Evolutionary conservation across 2,888 invertebrate species (phyloP).

Genomic region (Catocala nupta): DNA sequence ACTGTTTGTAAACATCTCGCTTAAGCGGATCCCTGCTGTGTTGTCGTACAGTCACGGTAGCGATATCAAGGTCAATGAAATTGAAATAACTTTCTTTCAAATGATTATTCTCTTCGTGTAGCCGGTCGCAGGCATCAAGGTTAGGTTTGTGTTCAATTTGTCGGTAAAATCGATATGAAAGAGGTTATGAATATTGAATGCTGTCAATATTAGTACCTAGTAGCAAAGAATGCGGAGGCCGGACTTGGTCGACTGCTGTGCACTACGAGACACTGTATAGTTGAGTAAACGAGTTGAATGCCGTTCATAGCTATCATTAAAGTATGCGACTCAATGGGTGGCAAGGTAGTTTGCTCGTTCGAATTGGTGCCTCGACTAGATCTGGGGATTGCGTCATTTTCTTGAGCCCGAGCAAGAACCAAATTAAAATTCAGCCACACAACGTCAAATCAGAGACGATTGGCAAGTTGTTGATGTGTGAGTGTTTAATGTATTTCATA

Average conservation of each 20-base stretch:
- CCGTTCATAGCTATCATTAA: slow-evolving; percentile 39
- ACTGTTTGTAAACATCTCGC: slow-evolving; percentile 70
- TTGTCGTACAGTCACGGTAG: slow-evolving; percentile 62
- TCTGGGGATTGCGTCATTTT: slow-evolving; percentile 65
- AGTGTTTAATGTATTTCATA: slow-evolving; percentile 36
- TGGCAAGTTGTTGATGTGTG: slow-evolving; percentile 33
- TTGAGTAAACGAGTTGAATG: slow-evolving; percentile 36
- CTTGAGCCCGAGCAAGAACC: slow-evolving; percentile 49
- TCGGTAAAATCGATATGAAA: slow-evolving; percentile 25
- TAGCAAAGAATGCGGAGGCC: slow-evolving; percentile 37
- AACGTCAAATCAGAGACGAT: slow-evolving; percentile 46
- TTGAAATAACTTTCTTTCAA: slow-evolving; percentile 75
- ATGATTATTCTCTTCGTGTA: slow-evolving; percentile 57
- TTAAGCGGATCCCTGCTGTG: slow-evolving; percentile 49
- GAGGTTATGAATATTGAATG: slow-evolving; percentile 22
- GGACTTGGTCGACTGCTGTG: slow-evolving; percentile 10
- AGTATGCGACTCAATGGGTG: slow-evolving; percentile 43
- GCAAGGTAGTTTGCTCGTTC: slow-evolving; percentile 46
- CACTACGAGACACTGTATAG: slow-evolving; percentile 1
- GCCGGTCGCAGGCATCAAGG: slow-evolving; percentile 59
- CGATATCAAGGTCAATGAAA: slow-evolving; percentile 76
- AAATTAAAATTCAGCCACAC: slow-evolving; percentile 58
- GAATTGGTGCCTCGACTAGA: slow-evolving; percentile 55
- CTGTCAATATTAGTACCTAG: slow-evolving; percentile 8
- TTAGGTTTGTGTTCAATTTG: slow-evolving; percentile 44